Base-by-base conservation (phyloP, 2,797 vertebrate genomes). In the Remorina albescens region DNA sequence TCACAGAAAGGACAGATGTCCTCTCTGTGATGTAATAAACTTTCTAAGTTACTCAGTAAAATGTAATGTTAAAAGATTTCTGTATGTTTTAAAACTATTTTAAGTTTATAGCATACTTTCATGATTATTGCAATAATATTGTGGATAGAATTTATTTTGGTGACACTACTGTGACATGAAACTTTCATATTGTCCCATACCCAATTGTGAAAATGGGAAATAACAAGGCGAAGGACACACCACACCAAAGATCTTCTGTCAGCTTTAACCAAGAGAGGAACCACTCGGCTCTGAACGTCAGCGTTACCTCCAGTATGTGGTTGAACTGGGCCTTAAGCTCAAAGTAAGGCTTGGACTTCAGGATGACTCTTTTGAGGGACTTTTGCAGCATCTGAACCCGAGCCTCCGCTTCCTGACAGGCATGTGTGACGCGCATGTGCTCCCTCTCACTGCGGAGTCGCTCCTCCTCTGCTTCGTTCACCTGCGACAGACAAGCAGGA, bases 251-350 rank as follows among this genome's bases (percentile, higher is more conserved):
- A 53, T 37, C n/a, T 55, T 15, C 1, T 16, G 23, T 13, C 15
- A 26, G 25, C 19, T 21, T 50, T 57, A 61, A 16, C 37, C 26
- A n/a, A 58, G 8, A 49, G 12, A 47, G 11, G 13, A 2, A 41
- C n/a, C 13, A 18, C 19, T 51, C 7, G 25, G 6, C 36, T 65
- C 50, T 47, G 39, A 62, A 2, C 23, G 46, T 44, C 8, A 41
- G 28, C 13, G 11, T 84, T 90, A 98, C 97, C 97, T 98, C 97
- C 44, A 98, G 91, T 37, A 97, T 96, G 86, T 96, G 93, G 93
- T 97, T 98, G 91, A 98, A 97, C 91, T 98, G 97, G 26, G 96
- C 95, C 89, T 98, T 98, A 54, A 98, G 95, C 88, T 98, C 96
- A 13, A 98, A 98, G 88, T 98, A 98, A 5, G 97, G 96, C 51